Evolutionary conservation across 2,797 vertebrate species (phyloP).

Genomic region (Kryptopterus vitreolus): DNA sequence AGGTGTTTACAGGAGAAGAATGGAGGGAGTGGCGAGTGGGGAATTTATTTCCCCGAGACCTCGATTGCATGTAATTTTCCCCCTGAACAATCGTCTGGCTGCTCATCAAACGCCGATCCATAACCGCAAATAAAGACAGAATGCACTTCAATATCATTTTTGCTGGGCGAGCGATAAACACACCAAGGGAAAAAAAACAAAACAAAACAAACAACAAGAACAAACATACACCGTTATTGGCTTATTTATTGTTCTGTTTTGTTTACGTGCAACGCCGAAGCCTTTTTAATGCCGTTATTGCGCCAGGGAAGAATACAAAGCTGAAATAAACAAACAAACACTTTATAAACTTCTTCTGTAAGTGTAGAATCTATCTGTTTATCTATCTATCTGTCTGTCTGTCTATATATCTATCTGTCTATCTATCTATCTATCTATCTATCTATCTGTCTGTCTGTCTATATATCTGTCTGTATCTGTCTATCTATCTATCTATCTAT

Average conservation of each 20-base stretch:
- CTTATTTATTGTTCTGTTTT: slow-evolving; percentile 21
- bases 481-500: no score
- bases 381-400: no score
- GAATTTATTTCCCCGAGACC: slow-evolving; percentile 62
- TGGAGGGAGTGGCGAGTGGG: slow-evolving; percentile 47
- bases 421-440: no score
- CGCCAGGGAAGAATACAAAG: background rate
- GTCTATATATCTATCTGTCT: no score
- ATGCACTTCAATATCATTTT: slow-evolving; percentile 58
- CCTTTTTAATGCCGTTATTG: background rate
- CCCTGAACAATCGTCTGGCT: slow-evolving; percentile 66
- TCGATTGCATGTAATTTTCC: slow-evolving; percentile 68
- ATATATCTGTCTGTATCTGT: no score
- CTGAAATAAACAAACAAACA: background rate
- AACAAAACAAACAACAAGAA: no score
- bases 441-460: no score
- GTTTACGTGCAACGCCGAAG: background rate
- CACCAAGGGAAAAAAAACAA: slow-evolving; percentile 54
- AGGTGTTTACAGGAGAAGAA: background rate
- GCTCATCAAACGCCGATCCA: slow-evolving; percentile 68
- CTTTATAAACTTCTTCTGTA: background rate
- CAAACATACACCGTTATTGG: slow-evolving; percentile 3
- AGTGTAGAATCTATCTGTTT: no score
- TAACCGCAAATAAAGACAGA: slow-evolving; percentile 71
- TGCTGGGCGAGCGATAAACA: slow-evolving; percentile 58